phyloP scores from a whole-genome alignment of 1,140 invertebrate species.

The Achatina immaculata region DNA sequence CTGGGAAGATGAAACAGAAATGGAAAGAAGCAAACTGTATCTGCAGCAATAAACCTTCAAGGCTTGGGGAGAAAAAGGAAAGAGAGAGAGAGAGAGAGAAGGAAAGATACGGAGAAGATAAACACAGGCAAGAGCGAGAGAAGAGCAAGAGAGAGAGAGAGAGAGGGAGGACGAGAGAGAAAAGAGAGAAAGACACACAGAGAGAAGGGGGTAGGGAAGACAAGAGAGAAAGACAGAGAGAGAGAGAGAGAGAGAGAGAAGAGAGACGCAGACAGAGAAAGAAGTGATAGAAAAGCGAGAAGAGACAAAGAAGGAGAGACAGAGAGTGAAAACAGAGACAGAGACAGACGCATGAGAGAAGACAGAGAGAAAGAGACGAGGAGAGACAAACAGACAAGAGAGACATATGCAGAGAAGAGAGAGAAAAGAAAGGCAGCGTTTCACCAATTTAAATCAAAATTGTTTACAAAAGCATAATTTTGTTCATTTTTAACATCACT shows the following conservation, averaged over 20 bases:
- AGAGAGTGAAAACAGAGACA: neutral
- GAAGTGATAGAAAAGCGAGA: neutral
- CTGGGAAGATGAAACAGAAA: no score
- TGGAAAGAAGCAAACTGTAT: no score
- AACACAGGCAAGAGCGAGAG: no score
- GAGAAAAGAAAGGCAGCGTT: neutral
- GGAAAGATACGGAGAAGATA: no score
- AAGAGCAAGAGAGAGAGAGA: neutral
- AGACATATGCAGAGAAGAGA: neutral
- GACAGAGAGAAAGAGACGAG: neutral
- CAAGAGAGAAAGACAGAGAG: no score
- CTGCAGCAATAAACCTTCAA: no score
- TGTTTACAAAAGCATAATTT: no score
- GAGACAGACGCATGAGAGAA: neutral
- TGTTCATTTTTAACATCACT: no score
- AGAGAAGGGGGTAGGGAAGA: no score
- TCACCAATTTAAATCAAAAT: no score
- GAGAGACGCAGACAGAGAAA: no score
- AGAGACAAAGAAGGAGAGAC: neutral
- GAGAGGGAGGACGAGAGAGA: neutral
- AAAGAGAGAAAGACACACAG: no score
- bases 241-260: neutral
- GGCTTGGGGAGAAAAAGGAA: neutral
- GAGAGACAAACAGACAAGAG: neutral
- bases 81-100: neutral